These are phyloP conservation scores for Sciurus vulgaris DNA, from an alignment of 2,797 vertebrate genomes.

Conservation along the genomic window DNA sequence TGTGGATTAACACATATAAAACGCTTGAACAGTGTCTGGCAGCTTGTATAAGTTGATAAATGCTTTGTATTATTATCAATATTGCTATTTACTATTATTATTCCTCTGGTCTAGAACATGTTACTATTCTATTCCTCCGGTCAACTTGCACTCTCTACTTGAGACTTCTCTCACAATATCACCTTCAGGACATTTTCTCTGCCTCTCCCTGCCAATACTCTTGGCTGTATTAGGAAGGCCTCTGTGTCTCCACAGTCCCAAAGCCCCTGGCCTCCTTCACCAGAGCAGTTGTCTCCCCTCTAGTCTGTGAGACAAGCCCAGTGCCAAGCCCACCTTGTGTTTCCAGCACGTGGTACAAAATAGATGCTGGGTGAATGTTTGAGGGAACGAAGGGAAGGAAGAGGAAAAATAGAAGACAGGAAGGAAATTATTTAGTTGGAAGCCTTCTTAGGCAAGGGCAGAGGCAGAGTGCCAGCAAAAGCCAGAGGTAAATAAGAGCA, in stretches of 20 bases:
- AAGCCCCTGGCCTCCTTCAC: neutral
- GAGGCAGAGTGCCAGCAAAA: neutral
- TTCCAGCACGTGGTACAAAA: neutral
- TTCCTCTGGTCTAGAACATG: neutral
- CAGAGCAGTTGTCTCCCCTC: neutral
- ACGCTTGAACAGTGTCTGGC: neutral
- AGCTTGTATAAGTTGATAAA: neutral
- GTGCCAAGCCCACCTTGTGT: too few relatives aligned
- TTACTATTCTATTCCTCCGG: neutral
- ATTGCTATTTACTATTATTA: neutral
- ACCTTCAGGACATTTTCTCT: neutral
- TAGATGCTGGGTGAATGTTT: neutral
- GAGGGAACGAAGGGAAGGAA: neutral
- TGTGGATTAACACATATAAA: neutral
- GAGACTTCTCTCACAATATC: neutral
- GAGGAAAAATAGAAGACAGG: neutral
- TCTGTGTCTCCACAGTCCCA: neutral
- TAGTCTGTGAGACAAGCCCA: neutral
- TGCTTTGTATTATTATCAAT: neutral
- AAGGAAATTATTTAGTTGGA: neutral
- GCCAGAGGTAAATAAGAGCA: neutral
- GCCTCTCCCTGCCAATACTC: neutral
- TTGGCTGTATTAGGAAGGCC: neutral
- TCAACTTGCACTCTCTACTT: neutral
- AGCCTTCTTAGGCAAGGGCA: neutral